Percentiles rank a stretch among this genome's conserved stretches.
Evolutionary conservation across 2,797 vertebrate species (phyloP).

Genomic region (Trichosurus vulpecula): DNA sequence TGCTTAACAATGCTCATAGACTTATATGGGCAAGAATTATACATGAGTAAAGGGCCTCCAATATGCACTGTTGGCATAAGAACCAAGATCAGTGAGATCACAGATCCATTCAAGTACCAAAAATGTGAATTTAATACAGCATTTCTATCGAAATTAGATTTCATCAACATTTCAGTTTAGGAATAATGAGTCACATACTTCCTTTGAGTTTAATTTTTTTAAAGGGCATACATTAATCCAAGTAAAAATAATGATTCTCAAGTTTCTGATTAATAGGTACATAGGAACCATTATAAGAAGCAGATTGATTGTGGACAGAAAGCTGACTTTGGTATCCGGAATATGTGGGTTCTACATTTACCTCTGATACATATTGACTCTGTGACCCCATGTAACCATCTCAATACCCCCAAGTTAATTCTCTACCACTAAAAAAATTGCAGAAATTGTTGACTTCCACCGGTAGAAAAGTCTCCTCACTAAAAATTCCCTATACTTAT

Average conservation of each 20-base stretch:
- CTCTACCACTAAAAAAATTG: background rate
- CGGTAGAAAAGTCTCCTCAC: background rate
- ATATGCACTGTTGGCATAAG: background rate
- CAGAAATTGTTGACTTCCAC: background rate
- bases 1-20: background rate
- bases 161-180: background rate
- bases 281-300: background rate
- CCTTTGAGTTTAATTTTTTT: background rate
- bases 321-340: background rate
- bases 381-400: background rate
- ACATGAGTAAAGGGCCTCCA: background rate
- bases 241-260: background rate
- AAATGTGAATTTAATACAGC: background rate
- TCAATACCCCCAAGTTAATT: background rate
- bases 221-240: background rate
- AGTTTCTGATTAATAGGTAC: background rate
- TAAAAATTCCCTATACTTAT: background rate
- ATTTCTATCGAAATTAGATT: background rate
- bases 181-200: background rate
- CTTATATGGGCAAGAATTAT: background rate
- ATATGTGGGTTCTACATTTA: background rate
- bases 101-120: background rate
- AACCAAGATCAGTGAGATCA: background rate
- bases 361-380: background rate
- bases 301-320: background rate